Conservation (phyloP, 1,140 invertebrate species). For the Onthophagus taurus region DNA sequence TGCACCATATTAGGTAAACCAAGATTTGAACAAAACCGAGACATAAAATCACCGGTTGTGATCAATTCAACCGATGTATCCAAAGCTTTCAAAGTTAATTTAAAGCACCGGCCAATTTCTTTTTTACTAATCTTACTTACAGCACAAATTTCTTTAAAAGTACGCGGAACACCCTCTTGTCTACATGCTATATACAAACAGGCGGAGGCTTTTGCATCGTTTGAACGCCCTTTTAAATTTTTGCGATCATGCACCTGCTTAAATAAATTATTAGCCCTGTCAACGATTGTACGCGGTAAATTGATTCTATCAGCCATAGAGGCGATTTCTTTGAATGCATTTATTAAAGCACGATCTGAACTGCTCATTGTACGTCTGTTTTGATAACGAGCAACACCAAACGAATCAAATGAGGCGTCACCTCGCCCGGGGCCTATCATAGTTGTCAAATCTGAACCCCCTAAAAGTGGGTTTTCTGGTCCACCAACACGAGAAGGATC, state of each 20-base stretch:
- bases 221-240: slow-evolving; percentile 88
- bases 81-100: slow-evolving; percentile 84
- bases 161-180: slow-evolving; percentile 96
- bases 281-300: slow-evolving; percentile 88
- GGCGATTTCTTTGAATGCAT: slow-evolving; percentile 93
- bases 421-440: slow-evolving; percentile 86
- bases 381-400: slow-evolving; percentile 85
- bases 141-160: slow-evolving; percentile 99
- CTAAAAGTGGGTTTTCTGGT: slow-evolving; percentile 89
- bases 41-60: slow-evolving; percentile 98
- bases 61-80: slow-evolving; percentile 96
- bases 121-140: slow-evolving; percentile 98
- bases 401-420: slow-evolving; percentile 63
- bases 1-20: slow-evolving; percentile 87
- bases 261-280: slow-evolving; percentile 91
- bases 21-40: slow-evolving; percentile 79
- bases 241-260: slow-evolving; percentile 98
- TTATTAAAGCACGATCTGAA: slow-evolving; percentile 87
- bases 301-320: slow-evolving; percentile 98
- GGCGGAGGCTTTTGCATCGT: slow-evolving; percentile 97
- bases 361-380: slow-evolving; percentile 88
- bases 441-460: slow-evolving; percentile 93
- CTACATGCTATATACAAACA: slow-evolving; percentile 98
- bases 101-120: slow-evolving; percentile 96
- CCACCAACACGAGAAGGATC: slow-evolving; percentile 99